phyloP scores from a whole-genome alignment of 2,797 vertebrate species.

The Sebastiscus albofasciatus region DNA sequence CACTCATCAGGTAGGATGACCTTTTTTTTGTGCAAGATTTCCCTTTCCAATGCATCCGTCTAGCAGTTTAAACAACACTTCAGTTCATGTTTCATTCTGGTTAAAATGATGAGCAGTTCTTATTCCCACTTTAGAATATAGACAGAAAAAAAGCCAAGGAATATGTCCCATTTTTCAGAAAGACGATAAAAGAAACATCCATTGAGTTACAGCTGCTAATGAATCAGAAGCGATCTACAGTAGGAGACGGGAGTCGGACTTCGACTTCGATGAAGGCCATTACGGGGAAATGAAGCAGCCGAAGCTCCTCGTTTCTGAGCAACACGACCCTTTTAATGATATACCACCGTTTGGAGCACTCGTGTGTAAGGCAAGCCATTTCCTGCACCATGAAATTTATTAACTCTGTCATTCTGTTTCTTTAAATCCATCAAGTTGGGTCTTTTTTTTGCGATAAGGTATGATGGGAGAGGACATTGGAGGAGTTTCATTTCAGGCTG shows the following conservation, averaged over 20 bases:
- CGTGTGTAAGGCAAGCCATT: conserved; percentile 11
- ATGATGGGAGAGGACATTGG: neutral
- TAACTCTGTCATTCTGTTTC: neutral
- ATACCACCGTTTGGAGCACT: conserved; percentile 9
- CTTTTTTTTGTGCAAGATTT: neutral
- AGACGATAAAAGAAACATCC: neutral
- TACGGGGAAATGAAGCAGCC: conserved; percentile 20
- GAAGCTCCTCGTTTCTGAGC: conserved; percentile 4
- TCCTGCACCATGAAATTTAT: conserved; percentile 16
- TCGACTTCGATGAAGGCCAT: neutral
- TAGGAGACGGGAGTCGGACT: neutral
- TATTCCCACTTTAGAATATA: too few relatives aligned
- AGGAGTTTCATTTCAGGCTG: neutral
- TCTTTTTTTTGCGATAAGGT: neutral
- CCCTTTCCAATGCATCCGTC: neutral
- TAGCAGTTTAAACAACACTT: neutral
- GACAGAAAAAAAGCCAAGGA: neutral
- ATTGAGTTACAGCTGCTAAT: neutral
- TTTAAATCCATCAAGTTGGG: neutral
- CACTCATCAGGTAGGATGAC: too few relatives aligned
- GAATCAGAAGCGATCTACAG: neutral
- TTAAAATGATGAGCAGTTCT: neutral
- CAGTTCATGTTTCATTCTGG: neutral
- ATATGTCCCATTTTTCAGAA: neutral
- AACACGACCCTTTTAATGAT: conserved; percentile 29